These are phyloP conservation scores for Coreius guichenoti DNA, from an alignment of 2,797 vertebrate species.

Conservation along the genomic window DNA sequence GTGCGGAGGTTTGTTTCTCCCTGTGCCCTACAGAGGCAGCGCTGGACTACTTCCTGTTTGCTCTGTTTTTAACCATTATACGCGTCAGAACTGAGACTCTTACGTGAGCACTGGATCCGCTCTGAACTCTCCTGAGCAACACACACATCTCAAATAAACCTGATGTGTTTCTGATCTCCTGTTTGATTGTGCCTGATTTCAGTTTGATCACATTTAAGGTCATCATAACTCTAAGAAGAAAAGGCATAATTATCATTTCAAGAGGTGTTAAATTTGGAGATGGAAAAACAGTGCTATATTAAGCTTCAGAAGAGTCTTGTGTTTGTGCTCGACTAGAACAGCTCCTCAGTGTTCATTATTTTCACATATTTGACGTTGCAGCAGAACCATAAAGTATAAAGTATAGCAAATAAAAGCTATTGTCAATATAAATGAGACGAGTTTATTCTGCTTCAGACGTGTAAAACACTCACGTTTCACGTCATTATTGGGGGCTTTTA, in stretches of 20 bases:
- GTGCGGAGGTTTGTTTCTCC: background rate
- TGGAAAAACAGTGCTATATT: background rate
- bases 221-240: background rate
- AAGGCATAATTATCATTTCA: background rate
- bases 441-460: too few species aligned
- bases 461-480: too few species aligned
- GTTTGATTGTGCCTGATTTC: background rate
- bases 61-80: background rate
- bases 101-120: background rate
- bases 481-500: too few species aligned
- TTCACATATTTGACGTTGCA: too few species aligned
- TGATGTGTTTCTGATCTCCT: background rate
- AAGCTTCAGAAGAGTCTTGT: background rate
- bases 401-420: too few species aligned
- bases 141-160: slow-evolving; percentile 2
- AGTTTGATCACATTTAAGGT: background rate
- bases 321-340: background rate
- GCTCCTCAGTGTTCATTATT: background rate
- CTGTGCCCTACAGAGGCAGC: background rate
- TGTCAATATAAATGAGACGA: too few species aligned
- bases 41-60: slow-evolving; percentile 21
- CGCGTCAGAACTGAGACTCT: background rate
- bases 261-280: background rate
- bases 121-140: background rate
- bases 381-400: too few species aligned